Base-by-base conservation (phyloP, 2,888 invertebrate species). In the Eulithis prunata region DNA sequence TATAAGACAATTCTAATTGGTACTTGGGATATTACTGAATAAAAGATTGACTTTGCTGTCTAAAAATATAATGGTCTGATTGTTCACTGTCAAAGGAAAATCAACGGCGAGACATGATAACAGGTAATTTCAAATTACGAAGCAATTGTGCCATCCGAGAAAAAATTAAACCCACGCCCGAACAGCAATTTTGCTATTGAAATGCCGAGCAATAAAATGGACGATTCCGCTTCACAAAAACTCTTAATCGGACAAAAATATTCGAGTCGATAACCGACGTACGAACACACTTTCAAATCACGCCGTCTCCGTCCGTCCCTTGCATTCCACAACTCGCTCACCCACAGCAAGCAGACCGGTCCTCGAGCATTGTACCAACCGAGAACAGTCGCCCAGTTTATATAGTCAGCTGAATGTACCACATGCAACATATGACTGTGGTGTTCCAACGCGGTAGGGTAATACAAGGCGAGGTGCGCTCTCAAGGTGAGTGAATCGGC, bases 321-420 rank as follows among this genome's bases (percentile, higher is more conserved):
- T 89, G 87, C 93, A 93, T 93, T 91, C 93, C 92, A 83, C 86
- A 87, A 90, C 91, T 88, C 84, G 91, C 90, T 93, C 91, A 93
- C 92, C 92, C 91, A 92, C 91, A 92, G 90, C 78, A 81, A 72
- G 78, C 81, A 82, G 92, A 92, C 92, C 91, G 91, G 92, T 92
- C 92, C 75, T 84, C 83, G 84, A 87, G 85, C 89, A 86, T 89
- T 90, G 88, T 90, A 91, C 88, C 83, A 89, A 87, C 88, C 85
- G 79, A 75, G 79, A 77, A 71, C 78, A 90, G 75, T 71, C 91
- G 81, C 64, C 84, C 84, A 81, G 81, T 83, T 89, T 80, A 69
- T 73, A 80, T 78, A 78, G 86, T 75, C 76, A 72, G 74, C 79
- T 68, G 76, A 75, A 79, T 76, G 72, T 72, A 82, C 78, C 76